Base-by-base conservation (phyloP, 2,888 invertebrate species). In the Macrosoma leucophasiata region DNA sequence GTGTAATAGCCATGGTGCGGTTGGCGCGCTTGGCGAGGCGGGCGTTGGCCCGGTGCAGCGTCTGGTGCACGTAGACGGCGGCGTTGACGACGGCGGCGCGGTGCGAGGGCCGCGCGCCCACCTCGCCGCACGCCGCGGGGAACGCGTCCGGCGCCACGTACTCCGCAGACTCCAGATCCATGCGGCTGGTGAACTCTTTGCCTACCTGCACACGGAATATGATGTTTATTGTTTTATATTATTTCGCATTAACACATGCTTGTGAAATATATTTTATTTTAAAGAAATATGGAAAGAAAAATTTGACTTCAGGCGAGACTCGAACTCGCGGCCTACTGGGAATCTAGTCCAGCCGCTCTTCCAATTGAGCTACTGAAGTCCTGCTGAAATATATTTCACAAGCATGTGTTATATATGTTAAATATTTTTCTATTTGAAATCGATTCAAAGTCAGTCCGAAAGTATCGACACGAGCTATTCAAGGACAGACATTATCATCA, bases 61-160 rank as follows among this genome's bases (percentile, higher is more conserved):
- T 97, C 81, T 96, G 96, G 75, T 99, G 99, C 14, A 98, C 98
- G 71, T 97, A 98, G 9, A 99, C 98, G 69, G 96, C 97, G 0
- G 97, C 96, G 81, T 99, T 98, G 60, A 98, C 95, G n/a, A 99
- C 97, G 10, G 97, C 98, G 60, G 97, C 96, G 33, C 98, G 88
- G 76, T 98, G 97, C 5, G 87, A 85, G 3, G 96, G 94, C 14
- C 91, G 88, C 2, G 90, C 74, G 3, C 91, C 88, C 39, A 95
- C 88, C 49, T 90, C 81, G 15, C 90, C 89, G 66, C 95, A 97
- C 2, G 94, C 93, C 1, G 93, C 89, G 1, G 97, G 97, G 90
- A 98, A 95, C 68, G 92, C 90, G 56, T 94, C 94, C 1, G 98
- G 98, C 18, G 94, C 86, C 35, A 89, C 87, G 90, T 98, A 99